Conservation (phyloP, 2,888 invertebrate species). For the Hofmannophila pseudospretella region DNA sequence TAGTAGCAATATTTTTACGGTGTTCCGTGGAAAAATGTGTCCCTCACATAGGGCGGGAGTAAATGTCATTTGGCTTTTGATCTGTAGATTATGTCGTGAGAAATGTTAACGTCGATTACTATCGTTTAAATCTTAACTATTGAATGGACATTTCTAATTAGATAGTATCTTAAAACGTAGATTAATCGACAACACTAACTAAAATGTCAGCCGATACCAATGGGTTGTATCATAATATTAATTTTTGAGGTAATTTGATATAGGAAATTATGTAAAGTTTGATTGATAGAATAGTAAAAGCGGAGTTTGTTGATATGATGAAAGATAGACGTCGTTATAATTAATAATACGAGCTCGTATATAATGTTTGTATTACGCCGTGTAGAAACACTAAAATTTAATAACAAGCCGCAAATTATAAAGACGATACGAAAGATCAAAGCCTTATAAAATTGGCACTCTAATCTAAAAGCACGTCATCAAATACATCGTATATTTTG, state of each 20-base stretch:
- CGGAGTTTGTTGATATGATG: too few species aligned
- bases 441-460: slow-evolving; percentile 25
- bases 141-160: not conserved
- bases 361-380: not conserved
- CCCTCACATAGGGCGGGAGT: not conserved
- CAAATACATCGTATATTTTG: not conserved
- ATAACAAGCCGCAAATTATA: slow-evolving; percentile 32
- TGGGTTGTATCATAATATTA: too few species aligned
- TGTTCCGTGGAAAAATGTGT: slow-evolving; percentile 22
- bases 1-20: slow-evolving; percentile 34
- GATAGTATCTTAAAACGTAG: not conserved
- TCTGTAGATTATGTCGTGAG: slow-evolving; percentile 11
- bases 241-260: too few species aligned
- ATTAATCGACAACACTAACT: not conserved
- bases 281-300: too few species aligned
- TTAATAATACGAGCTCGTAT: slow-evolving; percentile 5
- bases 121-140: slow-evolving; percentile 11
- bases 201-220: too few species aligned
- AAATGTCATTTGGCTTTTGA: slow-evolving; percentile 4
- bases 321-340: slow-evolving; percentile 1
- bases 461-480: slow-evolving; percentile 1
- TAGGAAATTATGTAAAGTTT: too few species aligned
- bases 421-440: slow-evolving; percentile 32
- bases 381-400: slow-evolving; percentile 23
- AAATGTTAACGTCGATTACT: slow-evolving; percentile 13